A percentile compares a stretch with the other conserved stretches of the same genome.
Conservation (phyloP, 2,113 vertebrate species). For the Rhabdomys dilectus region DNA sequence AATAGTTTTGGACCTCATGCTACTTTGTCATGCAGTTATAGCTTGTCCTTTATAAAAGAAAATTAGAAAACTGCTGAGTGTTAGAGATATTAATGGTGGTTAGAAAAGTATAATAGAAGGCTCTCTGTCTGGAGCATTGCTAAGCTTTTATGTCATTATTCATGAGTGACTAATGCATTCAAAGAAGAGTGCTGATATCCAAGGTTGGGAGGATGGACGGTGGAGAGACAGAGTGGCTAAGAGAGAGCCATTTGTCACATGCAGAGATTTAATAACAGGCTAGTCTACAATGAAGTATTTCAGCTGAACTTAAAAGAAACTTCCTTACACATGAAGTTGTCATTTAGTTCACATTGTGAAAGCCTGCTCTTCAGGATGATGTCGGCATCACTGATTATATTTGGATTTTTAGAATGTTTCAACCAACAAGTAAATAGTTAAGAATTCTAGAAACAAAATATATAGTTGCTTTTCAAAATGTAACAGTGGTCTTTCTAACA, state of each 20-base stretch:
- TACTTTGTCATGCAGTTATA: slow-evolving; percentile 79
- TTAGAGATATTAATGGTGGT: slow-evolving; percentile 85
- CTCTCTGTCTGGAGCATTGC: slow-evolving; percentile 77
- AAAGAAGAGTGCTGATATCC: slow-evolving; percentile 79
- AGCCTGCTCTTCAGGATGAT: background rate
- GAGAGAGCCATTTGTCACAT: slow-evolving; percentile 75
- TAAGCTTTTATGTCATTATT: slow-evolving; percentile 87
- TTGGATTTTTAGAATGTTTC: background rate
- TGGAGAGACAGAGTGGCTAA: slow-evolving; percentile 48
- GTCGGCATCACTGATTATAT: background rate
- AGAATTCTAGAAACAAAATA: background rate
- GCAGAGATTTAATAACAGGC: slow-evolving; percentile 29
- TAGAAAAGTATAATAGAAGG: slow-evolving; percentile 85
- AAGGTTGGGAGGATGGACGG: slow-evolving; percentile 73
- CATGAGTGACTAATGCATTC: slow-evolving; percentile 83
- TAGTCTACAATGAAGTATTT: slow-evolving; percentile 54
- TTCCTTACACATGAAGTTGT: background rate
- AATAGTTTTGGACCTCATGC: slow-evolving; percentile 77
- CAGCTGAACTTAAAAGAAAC: slow-evolving; percentile 68
- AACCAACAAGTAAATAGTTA: background rate
- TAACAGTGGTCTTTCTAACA: background rate
- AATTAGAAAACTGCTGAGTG: slow-evolving; percentile 86
- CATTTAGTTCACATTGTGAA: background rate
- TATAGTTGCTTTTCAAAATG: background rate
- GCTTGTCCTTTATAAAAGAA: slow-evolving; percentile 85